A percentile compares a stretch with the other conserved stretches of the same genome.
phyloP scores from a whole-genome alignment of 2,797 vertebrate genomes.

The Melanogrammus aeglefinus region DNA sequence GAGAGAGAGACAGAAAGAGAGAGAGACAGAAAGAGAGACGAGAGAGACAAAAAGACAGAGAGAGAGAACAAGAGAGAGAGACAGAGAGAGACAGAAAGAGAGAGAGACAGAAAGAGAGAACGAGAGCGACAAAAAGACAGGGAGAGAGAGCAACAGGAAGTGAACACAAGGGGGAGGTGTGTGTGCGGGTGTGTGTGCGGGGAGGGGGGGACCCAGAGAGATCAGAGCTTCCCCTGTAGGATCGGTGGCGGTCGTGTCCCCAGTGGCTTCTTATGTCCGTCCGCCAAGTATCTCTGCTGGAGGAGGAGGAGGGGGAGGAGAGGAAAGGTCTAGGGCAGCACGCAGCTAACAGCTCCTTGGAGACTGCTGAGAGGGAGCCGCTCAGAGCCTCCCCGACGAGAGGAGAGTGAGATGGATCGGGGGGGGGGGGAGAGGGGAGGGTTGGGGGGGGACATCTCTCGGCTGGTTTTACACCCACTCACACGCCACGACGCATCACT shows the following conservation, averaged over 20 bases:
- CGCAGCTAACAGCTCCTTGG: not conserved
- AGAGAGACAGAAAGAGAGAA: too few relatives aligned
- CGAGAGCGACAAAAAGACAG: not conserved
- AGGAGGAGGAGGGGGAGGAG: not conserved
- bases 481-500: constrained; percentile 64
- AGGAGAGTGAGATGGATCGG: not conserved
- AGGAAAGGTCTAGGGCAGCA: not conserved
- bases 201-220: too few relatives aligned
- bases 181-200: not conserved
- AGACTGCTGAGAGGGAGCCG: not conserved
- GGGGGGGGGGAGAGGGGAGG: constrained; percentile 22
- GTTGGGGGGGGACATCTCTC: constrained; percentile 50
- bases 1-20: not conserved
- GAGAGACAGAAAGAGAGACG: not conserved
- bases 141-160: not conserved
- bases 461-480: constrained; percentile 66
- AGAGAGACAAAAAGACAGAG: not conserved
- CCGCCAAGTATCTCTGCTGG: constrained; percentile 60
- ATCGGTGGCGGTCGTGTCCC: constrained; percentile 55
- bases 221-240: constrained; percentile 17
- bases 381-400: not conserved
- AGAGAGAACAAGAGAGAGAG: not conserved
- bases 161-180: not conserved
- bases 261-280: constrained; percentile 46
- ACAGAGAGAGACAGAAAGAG: too few relatives aligned